Base-by-base conservation (phyloP, 2,113 vertebrate species). In the Podiceps cristatus region DNA sequence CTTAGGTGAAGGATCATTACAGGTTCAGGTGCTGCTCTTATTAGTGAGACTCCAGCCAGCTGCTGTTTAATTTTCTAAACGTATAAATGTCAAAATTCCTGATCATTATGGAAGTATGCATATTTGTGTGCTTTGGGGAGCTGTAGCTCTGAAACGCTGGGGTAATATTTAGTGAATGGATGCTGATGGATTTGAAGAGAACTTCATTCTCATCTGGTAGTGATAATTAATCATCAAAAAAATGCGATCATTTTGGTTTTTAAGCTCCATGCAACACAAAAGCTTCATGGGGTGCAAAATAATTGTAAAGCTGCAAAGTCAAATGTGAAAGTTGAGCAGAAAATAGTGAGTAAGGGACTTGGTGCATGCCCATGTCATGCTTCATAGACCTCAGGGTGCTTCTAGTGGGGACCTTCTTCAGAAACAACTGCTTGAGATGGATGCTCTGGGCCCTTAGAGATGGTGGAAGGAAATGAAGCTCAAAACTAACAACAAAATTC, bases 1-100 rank as follows among this genome's bases (percentile, higher is more conserved):
- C 93, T 74, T 71, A 90, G 92, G 95, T 96, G 85, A 96, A 88
- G 52, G 90, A 93, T 93, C 74, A 71, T 66, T 93, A 42, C 17
- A 58, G 78, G 92, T 93, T 96, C 79, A 90, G 78, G 40, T 94
- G 79, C 74, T 76, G 93, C 62, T 0, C 0, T 53, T 90, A 71
- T 79, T 90, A 95, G 67, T 0, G 2, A 73, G 90, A 31, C 73
- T 86, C 64, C 44, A 0, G 1, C 66, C 78, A 90, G 85, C 78
- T 96, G 72, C 88, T 29, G 4, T 50, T 83, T 73, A 49, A 40
- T 79, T 88, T 85, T 93, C 50, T 62, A 18, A 79, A 66, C 3
- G 45, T 75, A 71, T 71, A 72, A 89, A 77, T 2, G 4, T 71
- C 44, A 49, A 78, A 92, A 88, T 93, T 95, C 85, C 82, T 71